Evolutionary conservation across 2,113 vertebrate species (phyloP).

Genomic region (Paramisgurnus dabryanus): DNA sequence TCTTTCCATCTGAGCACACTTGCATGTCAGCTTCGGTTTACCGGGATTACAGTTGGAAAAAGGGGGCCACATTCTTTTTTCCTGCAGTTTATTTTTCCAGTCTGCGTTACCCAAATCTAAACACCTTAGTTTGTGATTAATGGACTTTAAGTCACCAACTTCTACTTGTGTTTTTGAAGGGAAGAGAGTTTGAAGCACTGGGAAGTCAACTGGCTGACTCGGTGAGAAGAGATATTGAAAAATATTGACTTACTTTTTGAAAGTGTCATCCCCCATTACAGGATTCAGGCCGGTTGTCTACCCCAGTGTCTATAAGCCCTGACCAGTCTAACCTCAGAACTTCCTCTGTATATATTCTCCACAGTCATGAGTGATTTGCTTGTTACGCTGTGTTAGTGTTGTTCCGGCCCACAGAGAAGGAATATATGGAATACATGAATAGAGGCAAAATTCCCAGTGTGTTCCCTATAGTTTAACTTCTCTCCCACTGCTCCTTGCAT

Average conservation of each 20-base stretch:
- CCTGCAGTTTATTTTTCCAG: slow-evolving; percentile 44
- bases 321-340: slow-evolving; percentile 39
- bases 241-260: slow-evolving; percentile 55
- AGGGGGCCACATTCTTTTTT: slow-evolving; percentile 31
- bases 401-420: background rate
- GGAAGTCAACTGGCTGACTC: slow-evolving; percentile 79
- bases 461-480: slow-evolving; percentile 17
- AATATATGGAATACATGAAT: slow-evolving; percentile 13
- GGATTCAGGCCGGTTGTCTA: slow-evolving; percentile 33
- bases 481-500: slow-evolving; percentile 9
- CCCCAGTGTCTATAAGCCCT: slow-evolving; percentile 10
- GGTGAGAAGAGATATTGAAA: slow-evolving; percentile 68
- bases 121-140: slow-evolving; percentile 49
- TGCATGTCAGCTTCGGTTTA: slow-evolving; percentile 48
- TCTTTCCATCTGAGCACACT: slow-evolving; percentile 53
- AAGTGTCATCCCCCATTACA: slow-evolving; percentile 43
- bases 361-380: background rate
- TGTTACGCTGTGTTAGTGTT: background rate
- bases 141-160: slow-evolving; percentile 58
- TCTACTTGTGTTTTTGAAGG: slow-evolving; percentile 74
- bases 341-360: slow-evolving; percentile 15
- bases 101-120: slow-evolving; percentile 36
- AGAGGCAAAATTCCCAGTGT: slow-evolving; percentile 5
- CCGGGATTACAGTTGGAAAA: slow-evolving; percentile 26
- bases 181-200: slow-evolving; percentile 80